phyloP scores from a whole-genome alignment of 2,797 vertebrate species.

The Hippocampus kuda region DNA sequence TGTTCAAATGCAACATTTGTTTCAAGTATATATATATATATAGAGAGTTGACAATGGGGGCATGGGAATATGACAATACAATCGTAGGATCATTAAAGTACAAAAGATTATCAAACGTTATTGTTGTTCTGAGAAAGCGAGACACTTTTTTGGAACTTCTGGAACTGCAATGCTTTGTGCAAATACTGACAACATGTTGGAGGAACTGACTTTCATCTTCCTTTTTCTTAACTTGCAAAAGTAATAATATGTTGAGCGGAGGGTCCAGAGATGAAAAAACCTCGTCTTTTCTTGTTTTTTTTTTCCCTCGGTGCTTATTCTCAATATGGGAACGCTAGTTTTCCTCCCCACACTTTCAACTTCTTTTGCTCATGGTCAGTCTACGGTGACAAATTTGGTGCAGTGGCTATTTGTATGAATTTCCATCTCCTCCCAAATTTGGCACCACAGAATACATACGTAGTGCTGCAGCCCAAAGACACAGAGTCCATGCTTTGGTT shows the following conservation, averaged over 20 bases:
- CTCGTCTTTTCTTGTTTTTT: background rate
- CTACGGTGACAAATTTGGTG: background rate
- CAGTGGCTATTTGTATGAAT: background rate
- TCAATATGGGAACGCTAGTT: background rate
- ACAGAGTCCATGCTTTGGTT: background rate
- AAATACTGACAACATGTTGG: background rate
- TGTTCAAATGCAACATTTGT: background rate
- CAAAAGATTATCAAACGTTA: background rate
- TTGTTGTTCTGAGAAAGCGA: background rate
- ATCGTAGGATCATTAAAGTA: too few relatives aligned
- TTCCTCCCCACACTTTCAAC: background rate
- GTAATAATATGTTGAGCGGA: background rate
- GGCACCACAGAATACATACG: background rate
- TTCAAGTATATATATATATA: background rate
- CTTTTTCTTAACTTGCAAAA: conserved; percentile 3
- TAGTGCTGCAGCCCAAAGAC: background rate
- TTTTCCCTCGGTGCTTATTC: background rate
- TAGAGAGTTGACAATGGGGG: too few relatives aligned
- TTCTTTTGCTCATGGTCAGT: background rate
- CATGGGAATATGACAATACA: too few relatives aligned
- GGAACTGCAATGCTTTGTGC: background rate
- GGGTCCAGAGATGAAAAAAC: background rate
- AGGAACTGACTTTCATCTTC: background rate
- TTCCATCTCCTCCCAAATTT: background rate
- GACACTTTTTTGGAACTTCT: background rate